Base-by-base conservation (phyloP, 2,113 vertebrate species). In the Macheiramphus alcinus region DNA sequence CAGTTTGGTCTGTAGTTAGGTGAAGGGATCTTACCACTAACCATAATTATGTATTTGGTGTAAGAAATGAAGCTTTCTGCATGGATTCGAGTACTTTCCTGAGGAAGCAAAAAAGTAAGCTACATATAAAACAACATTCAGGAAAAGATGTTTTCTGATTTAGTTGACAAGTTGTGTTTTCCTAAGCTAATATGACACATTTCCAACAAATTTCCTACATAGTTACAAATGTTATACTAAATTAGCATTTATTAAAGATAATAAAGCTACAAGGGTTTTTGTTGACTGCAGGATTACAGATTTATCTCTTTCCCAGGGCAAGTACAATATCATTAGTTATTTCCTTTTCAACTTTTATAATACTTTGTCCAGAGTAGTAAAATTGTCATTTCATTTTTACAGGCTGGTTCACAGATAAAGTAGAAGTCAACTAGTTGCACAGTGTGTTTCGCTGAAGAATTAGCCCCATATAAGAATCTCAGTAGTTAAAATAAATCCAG, bases 401-500 rank as follows among this genome's bases (percentile, higher is more conserved):
- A 90, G 84, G 32, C 88, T 73, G 78, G 42, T 93, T 95, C 84
- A 43, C 78, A 93, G 91, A 95, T 70, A 93, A 91, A 95, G 70
- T 13, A 91, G 80, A 58, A 95, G 75, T 50, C 84, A 93, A 73
- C 63, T 25, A 55, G 73, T 58, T 85, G 86, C 80, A 87, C 26
- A 59, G 87, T 12, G 45, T n/a, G 67, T 55, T 89, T 34, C 3
- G 16, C 48, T 88, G 86, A 83, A 95, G 89, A 94, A 96, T 89
- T 76, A 91, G 68, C 66, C 67, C 78, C 66, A 47, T 6, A 1
- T 62, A 94, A 74, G 91, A 91, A 87, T 38, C 87, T 62, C 94
- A 76, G 91, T 16, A 91, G 87, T 95, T 82, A 88, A 92, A 94
- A 97, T 23, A 95, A 97, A 95, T 48, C 75, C 95, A 96, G 93